Evolutionary conservation across 30 jellyfish, hydroid and myxozoan genomes (phyloP).

Genomic region (Aurelia sp.): DNA sequence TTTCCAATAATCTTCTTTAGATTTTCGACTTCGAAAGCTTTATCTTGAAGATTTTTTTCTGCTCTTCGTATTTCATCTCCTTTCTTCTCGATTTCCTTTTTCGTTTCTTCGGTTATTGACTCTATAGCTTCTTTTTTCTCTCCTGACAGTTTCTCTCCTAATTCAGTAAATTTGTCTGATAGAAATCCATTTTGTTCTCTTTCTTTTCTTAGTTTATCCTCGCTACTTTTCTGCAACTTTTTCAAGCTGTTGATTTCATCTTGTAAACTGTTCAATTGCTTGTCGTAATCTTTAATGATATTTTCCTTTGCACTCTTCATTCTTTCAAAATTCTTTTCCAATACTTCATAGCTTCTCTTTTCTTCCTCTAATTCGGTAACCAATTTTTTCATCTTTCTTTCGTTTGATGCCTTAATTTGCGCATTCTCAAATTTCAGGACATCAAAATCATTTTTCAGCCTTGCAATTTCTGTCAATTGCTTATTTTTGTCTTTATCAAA

Average conservation of each 20-base stretch:
- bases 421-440: background rate
- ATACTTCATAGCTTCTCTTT: constrained; percentile 11
- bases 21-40: background rate
- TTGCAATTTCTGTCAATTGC: background rate
- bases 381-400: constrained; percentile 10
- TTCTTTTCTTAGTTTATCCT: background rate
- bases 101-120: background rate
- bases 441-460: background rate
- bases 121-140: constrained; percentile 8
- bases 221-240: background rate
- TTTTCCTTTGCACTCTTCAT: constrained; percentile 41
- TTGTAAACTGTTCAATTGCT: constrained; percentile 5
- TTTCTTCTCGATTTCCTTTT: background rate
- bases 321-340: constrained; percentile 45
- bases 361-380: constrained; percentile 5
- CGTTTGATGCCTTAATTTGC: background rate
- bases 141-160: background rate
- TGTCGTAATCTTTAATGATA: constrained; percentile 18
- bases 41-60: constrained; percentile 13
- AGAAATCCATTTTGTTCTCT: background rate
- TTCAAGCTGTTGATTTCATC: background rate
- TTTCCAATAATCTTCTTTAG: background rate
- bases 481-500: background rate
- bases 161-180: background rate
- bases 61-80: constrained; percentile 4